Percentiles rank a stretch among this genome's conserved stretches.
phyloP scores from a whole-genome alignment of 2,113 vertebrate species.

The Xyrauchen texanus region DNA sequence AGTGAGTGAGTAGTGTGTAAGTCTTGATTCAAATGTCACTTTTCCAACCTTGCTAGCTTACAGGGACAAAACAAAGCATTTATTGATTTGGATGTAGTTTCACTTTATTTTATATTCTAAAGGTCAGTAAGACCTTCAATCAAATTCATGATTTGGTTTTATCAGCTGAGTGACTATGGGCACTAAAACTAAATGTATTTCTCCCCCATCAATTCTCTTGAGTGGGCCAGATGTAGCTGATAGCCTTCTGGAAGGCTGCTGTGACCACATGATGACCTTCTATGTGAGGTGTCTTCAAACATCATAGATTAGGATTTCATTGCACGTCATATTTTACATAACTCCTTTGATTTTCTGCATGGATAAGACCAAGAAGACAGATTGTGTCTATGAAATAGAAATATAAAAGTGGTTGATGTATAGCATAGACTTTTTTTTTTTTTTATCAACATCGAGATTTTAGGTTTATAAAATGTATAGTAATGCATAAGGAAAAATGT shows the following conservation, averaged over 20 bases:
- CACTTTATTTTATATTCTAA: constrained; percentile 25
- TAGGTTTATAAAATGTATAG: too few species aligned
- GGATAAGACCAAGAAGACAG: neutral
- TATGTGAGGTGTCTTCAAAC: constrained; percentile 41
- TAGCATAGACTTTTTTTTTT: too few species aligned
- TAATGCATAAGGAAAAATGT: too few species aligned
- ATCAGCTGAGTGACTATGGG: constrained; percentile 49
- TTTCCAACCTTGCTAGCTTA: too few species aligned
- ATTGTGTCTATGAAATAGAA: neutral
- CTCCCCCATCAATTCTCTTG: constrained; percentile 38
- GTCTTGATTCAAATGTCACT: neutral
- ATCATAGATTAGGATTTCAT: constrained; percentile 29
- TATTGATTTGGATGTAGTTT: constrained; percentile 14
- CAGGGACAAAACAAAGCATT: neutral
- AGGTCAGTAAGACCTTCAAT: constrained; percentile 50
- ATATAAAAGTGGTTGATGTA: too few species aligned
- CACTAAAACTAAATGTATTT: constrained; percentile 61
- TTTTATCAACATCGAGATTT: too few species aligned
- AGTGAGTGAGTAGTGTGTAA: neutral
- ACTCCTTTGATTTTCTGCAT: neutral
- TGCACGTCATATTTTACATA: neutral
- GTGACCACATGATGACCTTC: constrained; percentile 61
- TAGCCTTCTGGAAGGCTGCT: constrained; percentile 36
- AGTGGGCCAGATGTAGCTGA: constrained; percentile 38
- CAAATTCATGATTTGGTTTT: constrained; percentile 53